Percentiles rank a stretch among this genome's conserved stretches.
Conservation (phyloP, 1,140 invertebrate genomes). For the Procambarus virginalis region DNA sequence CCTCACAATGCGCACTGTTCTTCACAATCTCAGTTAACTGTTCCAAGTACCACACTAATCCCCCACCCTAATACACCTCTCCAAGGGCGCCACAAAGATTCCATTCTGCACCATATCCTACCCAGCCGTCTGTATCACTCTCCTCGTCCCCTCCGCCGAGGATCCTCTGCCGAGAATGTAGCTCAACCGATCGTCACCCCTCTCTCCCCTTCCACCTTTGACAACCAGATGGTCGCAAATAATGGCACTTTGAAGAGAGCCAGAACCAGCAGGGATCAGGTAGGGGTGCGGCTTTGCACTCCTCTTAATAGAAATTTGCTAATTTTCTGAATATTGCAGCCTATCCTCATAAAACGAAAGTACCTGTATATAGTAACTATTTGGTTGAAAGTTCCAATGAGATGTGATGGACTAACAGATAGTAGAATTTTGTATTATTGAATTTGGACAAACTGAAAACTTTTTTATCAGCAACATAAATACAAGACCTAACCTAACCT, state of each 20-base stretch:
- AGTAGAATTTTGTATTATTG: too few species aligned
- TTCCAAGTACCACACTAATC: slow-evolving; percentile 27
- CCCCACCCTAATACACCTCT: slow-evolving; percentile 37
- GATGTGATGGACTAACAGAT: too few species aligned
- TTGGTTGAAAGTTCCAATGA: too few species aligned
- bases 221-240: slow-evolving; percentile 57
- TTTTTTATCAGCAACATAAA: too few species aligned
- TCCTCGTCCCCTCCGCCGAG: slow-evolving; percentile 60
- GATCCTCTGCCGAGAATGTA: slow-evolving; percentile 66
- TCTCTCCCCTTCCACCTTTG: slow-evolving; percentile 46
- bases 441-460: too few species aligned
- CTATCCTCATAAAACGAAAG: too few species aligned
- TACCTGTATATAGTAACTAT: too few species aligned
- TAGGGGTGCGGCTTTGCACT: slow-evolving; percentile 62
- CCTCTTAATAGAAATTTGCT: neutral
- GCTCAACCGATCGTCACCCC: slow-evolving; percentile 47
- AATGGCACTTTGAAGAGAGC: slow-evolving; percentile 66
- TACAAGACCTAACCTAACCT: too few species aligned
- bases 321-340: neutral
- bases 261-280: slow-evolving; percentile 62
- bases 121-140: slow-evolving; percentile 63
- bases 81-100: slow-evolving; percentile 49
- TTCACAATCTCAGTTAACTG: slow-evolving; percentile 42
- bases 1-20: slow-evolving; percentile 37
- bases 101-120: slow-evolving; percentile 62